Evolutionary conservation across 2,113 vertebrate genomes (phyloP).

Genomic region (Pampusana beccarii): DNA sequence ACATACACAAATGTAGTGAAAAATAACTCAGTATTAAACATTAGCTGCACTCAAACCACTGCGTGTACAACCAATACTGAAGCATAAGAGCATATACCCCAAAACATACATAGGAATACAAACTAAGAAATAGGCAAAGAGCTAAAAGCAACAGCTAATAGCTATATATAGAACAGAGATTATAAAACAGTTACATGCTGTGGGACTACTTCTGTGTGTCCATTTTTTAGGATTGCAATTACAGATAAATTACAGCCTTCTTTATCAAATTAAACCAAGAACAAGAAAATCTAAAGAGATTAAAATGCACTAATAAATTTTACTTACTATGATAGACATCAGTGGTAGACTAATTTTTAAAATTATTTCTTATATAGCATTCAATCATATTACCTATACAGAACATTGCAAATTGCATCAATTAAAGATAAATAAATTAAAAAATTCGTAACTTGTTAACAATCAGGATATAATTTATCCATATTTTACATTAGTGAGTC

Average conservation of each 20-base stretch:
- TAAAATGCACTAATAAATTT: conserved; percentile 43
- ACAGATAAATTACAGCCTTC: neutral
- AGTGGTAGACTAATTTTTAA: neutral
- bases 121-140: neutral
- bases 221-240: neutral
- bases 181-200: neutral
- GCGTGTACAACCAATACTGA: neutral
- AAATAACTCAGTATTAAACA: neutral
- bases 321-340: neutral
- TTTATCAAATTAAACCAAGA: conserved; percentile 5
- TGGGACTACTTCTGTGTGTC: neutral
- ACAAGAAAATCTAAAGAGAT: neutral
- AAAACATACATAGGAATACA: neutral
- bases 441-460: neutral
- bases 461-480: neutral
- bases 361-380: conserved; percentile 1
- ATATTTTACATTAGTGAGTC: neutral
- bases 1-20: neutral
- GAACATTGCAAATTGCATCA: neutral
- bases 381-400: neutral
- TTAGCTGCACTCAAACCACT: neutral
- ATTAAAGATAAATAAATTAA: neutral
- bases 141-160: neutral
- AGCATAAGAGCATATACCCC: neutral
- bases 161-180: neutral